Evolutionary conservation across 1,140 invertebrate species (phyloP).

Genomic region (Nebria ingens): DNA sequence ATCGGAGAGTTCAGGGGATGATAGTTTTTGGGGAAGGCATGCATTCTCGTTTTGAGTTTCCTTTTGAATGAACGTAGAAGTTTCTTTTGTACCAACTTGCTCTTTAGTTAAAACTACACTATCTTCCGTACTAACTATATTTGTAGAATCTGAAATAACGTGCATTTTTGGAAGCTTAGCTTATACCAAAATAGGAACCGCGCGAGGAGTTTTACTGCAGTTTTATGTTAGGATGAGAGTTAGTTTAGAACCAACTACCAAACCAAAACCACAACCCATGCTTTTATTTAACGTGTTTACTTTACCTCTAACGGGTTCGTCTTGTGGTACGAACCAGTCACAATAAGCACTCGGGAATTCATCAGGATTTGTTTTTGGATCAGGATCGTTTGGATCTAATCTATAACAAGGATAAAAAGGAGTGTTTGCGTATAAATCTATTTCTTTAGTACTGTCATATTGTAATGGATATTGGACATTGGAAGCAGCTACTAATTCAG

Average conservation of each 20-base stretch:
- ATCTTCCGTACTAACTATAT: conserved; percentile 29
- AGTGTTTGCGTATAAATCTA: conserved; percentile 27
- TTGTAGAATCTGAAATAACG: conserved; percentile 35
- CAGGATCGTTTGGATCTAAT: neutral
- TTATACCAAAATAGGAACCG: neutral
- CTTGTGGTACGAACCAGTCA: conserved; percentile 28
- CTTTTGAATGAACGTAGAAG: conserved; percentile 30
- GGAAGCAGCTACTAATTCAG: conserved; percentile 26
- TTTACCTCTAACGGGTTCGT: conserved; percentile 27
- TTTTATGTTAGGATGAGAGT: neutral
- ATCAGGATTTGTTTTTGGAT: neutral
- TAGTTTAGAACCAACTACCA: conserved; percentile 1
- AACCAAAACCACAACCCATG: neutral
- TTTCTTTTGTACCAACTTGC: conserved; percentile 21
- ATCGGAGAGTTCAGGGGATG: conserved; percentile 13
- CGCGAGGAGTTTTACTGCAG: conserved; percentile 6
- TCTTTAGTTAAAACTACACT: conserved; percentile 13
- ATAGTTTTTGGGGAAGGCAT: conserved; percentile 21
- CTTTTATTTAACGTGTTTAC: neutral
- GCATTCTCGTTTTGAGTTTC: conserved; percentile 25
- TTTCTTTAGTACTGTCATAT: conserved; percentile 15
- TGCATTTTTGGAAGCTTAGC: conserved; percentile 31
- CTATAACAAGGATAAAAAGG: conserved; percentile 28
- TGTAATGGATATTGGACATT: conserved; percentile 27
- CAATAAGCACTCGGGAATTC: conserved; percentile 28